phyloP scores from a whole-genome alignment of 2,797 vertebrate species.

The Arrhamphus sclerolepis region DNA sequence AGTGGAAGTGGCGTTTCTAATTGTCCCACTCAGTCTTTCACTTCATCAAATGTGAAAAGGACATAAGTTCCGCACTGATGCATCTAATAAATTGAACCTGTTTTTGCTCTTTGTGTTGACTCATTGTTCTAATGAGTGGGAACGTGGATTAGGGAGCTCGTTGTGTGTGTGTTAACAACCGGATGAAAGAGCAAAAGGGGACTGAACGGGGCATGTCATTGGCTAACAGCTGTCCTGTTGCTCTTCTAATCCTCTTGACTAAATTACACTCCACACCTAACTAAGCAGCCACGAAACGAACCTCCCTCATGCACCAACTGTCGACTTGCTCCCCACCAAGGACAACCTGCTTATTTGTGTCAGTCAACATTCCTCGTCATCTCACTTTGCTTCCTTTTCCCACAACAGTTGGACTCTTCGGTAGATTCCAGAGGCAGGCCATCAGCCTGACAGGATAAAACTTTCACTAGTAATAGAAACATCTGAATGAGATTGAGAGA shows the following conservation, averaged over 20 bases:
- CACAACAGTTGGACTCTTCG: constrained; percentile 67
- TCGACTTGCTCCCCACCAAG: constrained; percentile 57
- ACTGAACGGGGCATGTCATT: constrained; percentile 73
- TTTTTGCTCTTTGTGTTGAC: constrained; percentile 66
- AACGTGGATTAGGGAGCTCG: constrained; percentile 78
- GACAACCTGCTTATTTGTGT: constrained; percentile 81
- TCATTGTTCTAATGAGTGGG: constrained; percentile 79
- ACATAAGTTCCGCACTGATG: constrained; percentile 58
- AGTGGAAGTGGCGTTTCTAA: constrained; percentile 12
- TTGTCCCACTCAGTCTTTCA: constrained; percentile 32
- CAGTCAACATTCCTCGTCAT: constrained; percentile 76
- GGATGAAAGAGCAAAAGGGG: constrained; percentile 78
- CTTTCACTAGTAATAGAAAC: constrained; percentile 46
- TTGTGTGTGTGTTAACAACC: constrained; percentile 77
- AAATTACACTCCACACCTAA: constrained; percentile 83
- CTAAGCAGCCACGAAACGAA: constrained; percentile 74
- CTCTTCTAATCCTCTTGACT: constrained; percentile 81
- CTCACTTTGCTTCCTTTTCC: constrained; percentile 68
- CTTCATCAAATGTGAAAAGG: constrained; percentile 54
- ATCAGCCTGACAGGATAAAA: constrained; percentile 36
- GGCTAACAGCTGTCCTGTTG: constrained; percentile 80
- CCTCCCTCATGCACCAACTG: constrained; percentile 77
- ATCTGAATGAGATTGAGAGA: constrained; percentile 12
- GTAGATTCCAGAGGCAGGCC: constrained; percentile 45
- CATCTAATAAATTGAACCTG: constrained; percentile 74